Conservation (phyloP, 2,113 vertebrate species). For the Toxotes jaculatrix region DNA sequence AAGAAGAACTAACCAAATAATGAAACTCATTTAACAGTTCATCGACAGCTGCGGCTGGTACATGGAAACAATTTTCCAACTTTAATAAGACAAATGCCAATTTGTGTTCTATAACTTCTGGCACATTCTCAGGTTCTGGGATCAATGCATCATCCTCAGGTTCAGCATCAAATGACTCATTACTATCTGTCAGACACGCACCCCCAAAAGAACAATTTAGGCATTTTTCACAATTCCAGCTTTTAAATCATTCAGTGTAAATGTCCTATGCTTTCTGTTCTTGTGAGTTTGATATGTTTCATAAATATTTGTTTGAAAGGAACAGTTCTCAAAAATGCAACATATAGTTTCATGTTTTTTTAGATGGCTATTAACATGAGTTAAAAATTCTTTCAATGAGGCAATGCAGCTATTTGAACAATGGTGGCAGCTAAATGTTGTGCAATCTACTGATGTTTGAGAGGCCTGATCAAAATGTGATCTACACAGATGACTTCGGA, state of each 20-base stretch:
- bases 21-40: too few relatives aligned
- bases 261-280: too few relatives aligned
- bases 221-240: not conserved
- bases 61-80: too few relatives aligned
- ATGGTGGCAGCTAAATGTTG: not conserved
- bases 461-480: not conserved
- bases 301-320: not conserved
- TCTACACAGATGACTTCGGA: not conserved
- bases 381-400: slow-evolving; percentile 11
- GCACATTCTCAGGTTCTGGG: too few relatives aligned
- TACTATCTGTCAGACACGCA: not conserved
- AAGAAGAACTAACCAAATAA: too few relatives aligned
- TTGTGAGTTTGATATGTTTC: not conserved
- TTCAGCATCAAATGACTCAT: too few relatives aligned
- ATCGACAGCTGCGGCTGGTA: too few relatives aligned
- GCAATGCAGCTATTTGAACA: not conserved
- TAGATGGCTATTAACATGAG: slow-evolving; percentile 7
- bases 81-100: too few relatives aligned
- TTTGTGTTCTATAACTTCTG: too few relatives aligned
- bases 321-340: slow-evolving; percentile 15
- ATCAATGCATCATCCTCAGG: too few relatives aligned
- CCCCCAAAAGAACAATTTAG: not conserved
- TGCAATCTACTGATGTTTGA: not conserved
- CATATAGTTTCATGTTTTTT: not conserved
- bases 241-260: not conserved